These are phyloP conservation scores for Cryptus armator DNA, from an alignment of 2,888 invertebrate genomes.

Conservation along the genomic window DNA sequence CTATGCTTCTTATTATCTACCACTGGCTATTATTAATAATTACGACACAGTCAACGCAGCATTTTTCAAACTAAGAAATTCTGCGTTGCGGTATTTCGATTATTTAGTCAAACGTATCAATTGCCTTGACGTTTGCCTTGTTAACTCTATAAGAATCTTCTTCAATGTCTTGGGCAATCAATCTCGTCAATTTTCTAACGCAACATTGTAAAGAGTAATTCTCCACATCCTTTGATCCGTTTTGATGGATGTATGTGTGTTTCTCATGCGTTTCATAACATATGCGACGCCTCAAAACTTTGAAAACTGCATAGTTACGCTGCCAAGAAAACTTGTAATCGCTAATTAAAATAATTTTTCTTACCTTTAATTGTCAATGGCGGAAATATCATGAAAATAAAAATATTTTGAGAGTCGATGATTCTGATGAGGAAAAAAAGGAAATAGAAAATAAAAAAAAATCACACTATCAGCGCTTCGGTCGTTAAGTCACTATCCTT, in stretches of 20 bases:
- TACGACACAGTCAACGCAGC: not conserved
- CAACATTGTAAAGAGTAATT: not conserved
- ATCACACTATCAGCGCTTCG: not conserved
- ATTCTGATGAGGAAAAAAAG: not conserved
- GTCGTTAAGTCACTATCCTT: conserved; percentile 1
- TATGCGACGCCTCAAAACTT: not conserved
- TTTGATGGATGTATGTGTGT: not conserved
- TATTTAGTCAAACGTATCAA: too few species aligned
- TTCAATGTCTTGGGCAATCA: too few species aligned
- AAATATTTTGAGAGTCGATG: not conserved
- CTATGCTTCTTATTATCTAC: not conserved
- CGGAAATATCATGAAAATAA: not conserved
- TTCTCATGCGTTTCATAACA: conserved; percentile 42
- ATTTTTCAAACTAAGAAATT: not conserved
- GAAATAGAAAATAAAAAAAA: not conserved
- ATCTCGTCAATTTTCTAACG: not conserved
- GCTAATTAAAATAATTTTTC: not conserved
- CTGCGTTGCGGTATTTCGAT: not conserved
- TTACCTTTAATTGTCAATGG: not conserved
- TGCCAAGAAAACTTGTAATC: not conserved
- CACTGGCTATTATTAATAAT: not conserved
- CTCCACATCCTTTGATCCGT: conserved; percentile 1
- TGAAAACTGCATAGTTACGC: not conserved
- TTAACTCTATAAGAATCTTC: too few species aligned
- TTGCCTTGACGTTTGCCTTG: too few species aligned